Evolutionary conservation across 2,797 vertebrate genomes (phyloP).

Genomic region (Falco biarmicus): DNA sequence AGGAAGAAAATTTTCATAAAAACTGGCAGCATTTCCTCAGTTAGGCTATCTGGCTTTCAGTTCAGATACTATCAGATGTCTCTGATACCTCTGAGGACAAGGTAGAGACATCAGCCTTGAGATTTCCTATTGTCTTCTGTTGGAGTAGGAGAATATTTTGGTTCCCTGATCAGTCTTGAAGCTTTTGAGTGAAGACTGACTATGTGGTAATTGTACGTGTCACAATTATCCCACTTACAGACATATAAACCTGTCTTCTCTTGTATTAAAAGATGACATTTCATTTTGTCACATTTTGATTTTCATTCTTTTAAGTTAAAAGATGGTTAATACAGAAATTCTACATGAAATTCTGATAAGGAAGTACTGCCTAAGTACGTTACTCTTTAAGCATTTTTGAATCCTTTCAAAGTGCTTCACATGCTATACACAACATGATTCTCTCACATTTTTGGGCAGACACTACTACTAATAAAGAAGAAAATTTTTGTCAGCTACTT

Average conservation of each 20-base stretch:
- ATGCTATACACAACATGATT: not conserved
- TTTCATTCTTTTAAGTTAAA: slow-evolving; percentile 25
- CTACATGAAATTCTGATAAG: not conserved
- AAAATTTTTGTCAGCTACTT: not conserved
- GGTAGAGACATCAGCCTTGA: not conserved
- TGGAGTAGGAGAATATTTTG: not conserved
- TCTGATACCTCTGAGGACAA: not conserved
- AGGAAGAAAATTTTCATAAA: not conserved
- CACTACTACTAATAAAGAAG: not conserved
- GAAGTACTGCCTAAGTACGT: not conserved
- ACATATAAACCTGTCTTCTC: not conserved
- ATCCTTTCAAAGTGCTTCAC: not conserved
- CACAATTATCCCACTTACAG: not conserved
- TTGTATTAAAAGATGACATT: not conserved
- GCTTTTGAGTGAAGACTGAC: not conserved
- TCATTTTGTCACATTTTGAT: slow-evolving; percentile 4
- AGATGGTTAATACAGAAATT: not conserved
- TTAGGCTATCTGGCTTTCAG: not conserved
- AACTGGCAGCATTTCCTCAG: not conserved
- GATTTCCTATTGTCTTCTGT: not conserved
- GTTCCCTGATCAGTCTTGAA: not conserved
- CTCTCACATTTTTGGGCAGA: not conserved
- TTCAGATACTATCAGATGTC: not conserved
- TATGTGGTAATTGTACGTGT: not conserved
- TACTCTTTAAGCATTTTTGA: not conserved